These are phyloP conservation scores for Alexandromys fortis DNA, from an alignment of 2,113 vertebrate genomes.

Conservation along the genomic window DNA sequence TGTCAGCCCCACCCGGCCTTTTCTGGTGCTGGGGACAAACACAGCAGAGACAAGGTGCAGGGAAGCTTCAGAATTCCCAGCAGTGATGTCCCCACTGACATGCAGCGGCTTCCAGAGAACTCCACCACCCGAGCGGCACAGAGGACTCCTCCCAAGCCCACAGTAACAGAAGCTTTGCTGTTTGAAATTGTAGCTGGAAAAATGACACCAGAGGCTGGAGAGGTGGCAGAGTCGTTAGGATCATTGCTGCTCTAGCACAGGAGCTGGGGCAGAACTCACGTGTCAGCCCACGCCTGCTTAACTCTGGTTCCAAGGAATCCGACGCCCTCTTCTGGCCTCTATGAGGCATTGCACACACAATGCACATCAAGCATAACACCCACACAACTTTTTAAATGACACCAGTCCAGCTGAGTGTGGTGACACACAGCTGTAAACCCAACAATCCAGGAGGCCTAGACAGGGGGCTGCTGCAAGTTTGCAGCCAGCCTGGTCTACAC, in stretches of 20 bases:
- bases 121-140: background rate
- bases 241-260: background rate
- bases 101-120: background rate
- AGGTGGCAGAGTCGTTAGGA: background rate
- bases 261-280: background rate
- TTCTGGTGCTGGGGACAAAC: background rate
- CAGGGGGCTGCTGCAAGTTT: background rate
- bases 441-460: background rate
- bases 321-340: background rate
- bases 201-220: background rate
- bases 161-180: background rate
- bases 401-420: too few species aligned
- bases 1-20: background rate
- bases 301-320: background rate
- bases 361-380: background rate
- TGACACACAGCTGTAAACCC: background rate
- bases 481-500: background rate
- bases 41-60: background rate
- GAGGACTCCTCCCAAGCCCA: background rate
- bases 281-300: background rate
- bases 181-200: background rate
- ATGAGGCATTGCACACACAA: background rate
- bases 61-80: background rate
- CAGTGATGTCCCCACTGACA: background rate
- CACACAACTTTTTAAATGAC: background rate